Evolutionary conservation across 2,113 vertebrate genomes (phyloP).

Genomic region (Epinephelus cyanopodus): DNA sequence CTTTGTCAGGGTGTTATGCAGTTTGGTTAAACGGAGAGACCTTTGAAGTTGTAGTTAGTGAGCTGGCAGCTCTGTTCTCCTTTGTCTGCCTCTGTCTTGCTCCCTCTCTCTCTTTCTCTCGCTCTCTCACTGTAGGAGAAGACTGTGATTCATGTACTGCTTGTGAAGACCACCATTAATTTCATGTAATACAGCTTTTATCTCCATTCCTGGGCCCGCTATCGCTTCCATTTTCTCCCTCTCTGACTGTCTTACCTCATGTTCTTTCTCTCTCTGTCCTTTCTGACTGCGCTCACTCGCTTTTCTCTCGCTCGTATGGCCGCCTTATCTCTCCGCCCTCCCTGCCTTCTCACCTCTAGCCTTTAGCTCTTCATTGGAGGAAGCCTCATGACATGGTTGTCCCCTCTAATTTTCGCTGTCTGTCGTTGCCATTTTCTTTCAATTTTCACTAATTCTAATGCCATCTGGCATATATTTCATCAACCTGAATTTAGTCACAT

Average conservation of each 20-base stretch:
- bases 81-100: slow-evolving; percentile 92
- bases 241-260: slow-evolving; percentile 49
- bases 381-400: not conserved
- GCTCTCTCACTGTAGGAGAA: slow-evolving; percentile 88
- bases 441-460: not conserved
- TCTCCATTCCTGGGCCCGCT: slow-evolving; percentile 91
- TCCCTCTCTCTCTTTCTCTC: slow-evolving; percentile 78
- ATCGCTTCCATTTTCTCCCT: slow-evolving; percentile 82
- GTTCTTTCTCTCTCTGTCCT: slow-evolving; percentile 41
- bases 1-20: slow-evolving; percentile 87
- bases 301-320: not conserved
- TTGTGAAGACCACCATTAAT: slow-evolving; percentile 96
- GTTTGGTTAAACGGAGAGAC: slow-evolving; percentile 91
- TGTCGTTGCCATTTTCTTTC: not conserved
- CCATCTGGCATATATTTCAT: not conserved
- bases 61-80: slow-evolving; percentile 91
- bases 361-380: not conserved
- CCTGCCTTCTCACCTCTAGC: slow-evolving; percentile 6
- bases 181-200: slow-evolving; percentile 99
- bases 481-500: not conserved
- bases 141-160: slow-evolving; percentile 97
- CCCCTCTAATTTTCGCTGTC: slow-evolving; percentile 7
- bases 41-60: slow-evolving; percentile 95
- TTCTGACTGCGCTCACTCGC: slow-evolving; percentile 35
- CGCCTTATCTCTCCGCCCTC: slow-evolving; percentile 8